These are phyloP conservation scores for Chymomyza amoena DNA, from an alignment of 2,888 invertebrate genomes.

Conservation along the genomic window DNA sequence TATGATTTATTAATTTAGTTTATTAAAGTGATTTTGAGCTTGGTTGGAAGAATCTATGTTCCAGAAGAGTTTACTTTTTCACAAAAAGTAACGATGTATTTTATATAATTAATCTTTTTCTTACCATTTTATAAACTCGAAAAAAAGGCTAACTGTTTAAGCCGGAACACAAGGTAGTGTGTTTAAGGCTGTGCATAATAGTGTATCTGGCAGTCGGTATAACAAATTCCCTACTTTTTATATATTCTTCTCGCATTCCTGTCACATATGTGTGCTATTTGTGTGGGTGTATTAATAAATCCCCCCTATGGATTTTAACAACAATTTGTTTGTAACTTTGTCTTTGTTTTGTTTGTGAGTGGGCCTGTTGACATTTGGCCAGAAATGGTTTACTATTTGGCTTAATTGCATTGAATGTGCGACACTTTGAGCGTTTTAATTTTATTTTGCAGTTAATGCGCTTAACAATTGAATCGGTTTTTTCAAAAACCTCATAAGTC, in stretches of 20 bases:
- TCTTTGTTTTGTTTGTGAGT: conserved; percentile 10
- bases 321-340: conserved; percentile 5
- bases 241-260: conserved; percentile 44
- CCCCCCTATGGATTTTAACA: not conserved
- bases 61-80: too few species aligned
- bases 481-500: too few species aligned
- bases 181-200: not conserved
- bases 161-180: too few species aligned
- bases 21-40: too few species aligned
- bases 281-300: not conserved
- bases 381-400: conserved; percentile 57
- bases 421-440: conserved; percentile 29
- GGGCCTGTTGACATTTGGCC: conserved; percentile 37
- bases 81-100: too few species aligned
- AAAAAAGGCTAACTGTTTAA: too few species aligned
- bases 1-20: too few species aligned
- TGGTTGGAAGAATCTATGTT: too few species aligned
- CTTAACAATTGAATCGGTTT: conserved; percentile 24
- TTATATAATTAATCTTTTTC: too few species aligned
- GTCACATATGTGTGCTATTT: conserved; percentile 49
- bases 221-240: not conserved
- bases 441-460: conserved; percentile 28
- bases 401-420: conserved; percentile 49
- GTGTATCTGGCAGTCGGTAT: not conserved
- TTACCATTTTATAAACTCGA: too few species aligned